Evolutionary conservation across 2,797 vertebrate species (phyloP), one percentile per base, ranked within the genome.

Genomic region (Anabacerthia variegaticeps): DNA sequence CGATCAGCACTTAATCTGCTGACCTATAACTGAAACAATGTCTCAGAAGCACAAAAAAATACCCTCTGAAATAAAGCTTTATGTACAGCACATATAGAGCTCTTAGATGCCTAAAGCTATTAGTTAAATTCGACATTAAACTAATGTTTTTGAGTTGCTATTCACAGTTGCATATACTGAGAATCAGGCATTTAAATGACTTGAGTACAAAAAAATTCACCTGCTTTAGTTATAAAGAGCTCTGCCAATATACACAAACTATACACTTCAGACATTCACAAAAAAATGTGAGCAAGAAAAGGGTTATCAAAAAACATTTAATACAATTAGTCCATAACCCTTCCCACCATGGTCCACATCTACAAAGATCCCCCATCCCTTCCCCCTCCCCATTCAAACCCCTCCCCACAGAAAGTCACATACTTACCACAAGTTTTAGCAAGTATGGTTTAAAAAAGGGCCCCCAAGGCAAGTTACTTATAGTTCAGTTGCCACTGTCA

Each of bases 401-500:
- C 97, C 88, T 90, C 92, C 92, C 93, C 85, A 34, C 88, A 78
- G 76, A 94, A 92, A 97, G 88, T 96, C 94, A 96, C 96, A 96
- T 97, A 97, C 97, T 98, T 97, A 97, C 97, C 97, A 96, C 85
- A 91, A 81, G 41, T 95, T 91, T 96, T 95, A 97, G 97, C 97
- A 98, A 97, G 97, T 97, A 97, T 95, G 96, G 72, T 96, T 97
- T 92, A 91, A 97, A 98, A 98, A 98, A 93, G 44, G 87, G 92
- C 95, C 97, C 97, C 72, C 82, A 92, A 66, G 97, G 82, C 95
- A 97, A 98, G 94, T 97, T 95, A 96, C 68, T 95, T 92, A 97
- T 68, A 97, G 97, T 97, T 98, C 98, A 99, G 96, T 99, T 99
- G 97, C 99, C 98, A 97, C 99, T 99, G 96, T 99, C 99, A 65